A percentile compares a stretch with the other conserved stretches of the same genome.
Conservation (phyloP, 2,888 invertebrate genomes). For the Apotomis turbidana region DNA sequence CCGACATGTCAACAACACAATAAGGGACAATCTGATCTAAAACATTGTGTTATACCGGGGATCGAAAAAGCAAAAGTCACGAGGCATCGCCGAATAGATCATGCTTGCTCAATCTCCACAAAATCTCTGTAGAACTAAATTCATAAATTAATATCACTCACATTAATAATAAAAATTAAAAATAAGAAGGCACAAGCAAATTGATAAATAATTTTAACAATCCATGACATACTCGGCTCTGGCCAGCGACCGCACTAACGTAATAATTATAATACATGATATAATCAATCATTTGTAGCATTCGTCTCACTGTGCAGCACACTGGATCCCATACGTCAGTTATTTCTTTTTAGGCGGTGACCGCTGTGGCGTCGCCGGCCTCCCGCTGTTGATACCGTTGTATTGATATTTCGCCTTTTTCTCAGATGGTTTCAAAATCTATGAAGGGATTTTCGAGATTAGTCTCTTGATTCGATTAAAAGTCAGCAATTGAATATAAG, state of each 20-base stretch:
- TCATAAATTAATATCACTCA: constrained; percentile 81
- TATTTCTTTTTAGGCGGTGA: constrained; percentile 90
- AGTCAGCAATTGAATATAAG: constrained; percentile 39
- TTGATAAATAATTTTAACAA: constrained; percentile 78
- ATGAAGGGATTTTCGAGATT: constrained; percentile 51
- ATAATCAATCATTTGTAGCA: constrained; percentile 82
- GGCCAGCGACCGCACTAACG: constrained; percentile 74
- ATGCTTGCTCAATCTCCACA: constrained; percentile 55
- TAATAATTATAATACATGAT: constrained; percentile 79
- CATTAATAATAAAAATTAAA: constrained; percentile 76
- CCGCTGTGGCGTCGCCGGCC: constrained; percentile 93
- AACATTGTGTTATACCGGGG: constrained; percentile 62
- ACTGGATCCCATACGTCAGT: constrained; percentile 80
- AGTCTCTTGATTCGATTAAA: constrained; percentile 37
- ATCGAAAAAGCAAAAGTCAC: constrained; percentile 75
- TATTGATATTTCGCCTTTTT: constrained; percentile 99
- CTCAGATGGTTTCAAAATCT: constrained; percentile 99
- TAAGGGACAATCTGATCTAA: constrained; percentile 61
- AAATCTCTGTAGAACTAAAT: constrained; percentile 73
- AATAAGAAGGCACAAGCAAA: constrained; percentile 82
- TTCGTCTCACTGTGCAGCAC: constrained; percentile 81
- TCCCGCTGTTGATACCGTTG: constrained; percentile 92
- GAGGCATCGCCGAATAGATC: constrained; percentile 74
- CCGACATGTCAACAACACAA: constrained; percentile 70
- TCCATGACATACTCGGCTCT: constrained; percentile 74